phyloP scores from a whole-genome alignment of 2,888 invertebrate species.

The Halocaridina rubra region DNA sequence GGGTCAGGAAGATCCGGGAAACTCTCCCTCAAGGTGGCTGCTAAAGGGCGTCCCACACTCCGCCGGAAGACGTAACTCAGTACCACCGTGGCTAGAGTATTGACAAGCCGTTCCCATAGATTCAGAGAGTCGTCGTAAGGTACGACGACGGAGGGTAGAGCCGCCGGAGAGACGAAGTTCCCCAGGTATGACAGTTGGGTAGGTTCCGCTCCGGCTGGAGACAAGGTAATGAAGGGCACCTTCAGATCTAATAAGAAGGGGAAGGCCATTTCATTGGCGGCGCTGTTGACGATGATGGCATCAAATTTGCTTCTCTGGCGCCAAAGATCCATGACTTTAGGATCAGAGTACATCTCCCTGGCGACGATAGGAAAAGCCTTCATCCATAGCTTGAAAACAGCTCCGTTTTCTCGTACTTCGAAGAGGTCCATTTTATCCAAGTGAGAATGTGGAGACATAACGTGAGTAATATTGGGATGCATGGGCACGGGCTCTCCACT shows the following conservation, averaged over 20 bases:
- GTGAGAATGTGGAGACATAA: constrained; percentile 38
- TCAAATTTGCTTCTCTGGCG: constrained; percentile 29
- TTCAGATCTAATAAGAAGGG: constrained; percentile 46
- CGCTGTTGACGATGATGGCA: constrained; percentile 61
- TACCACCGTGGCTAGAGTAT: constrained; percentile 39
- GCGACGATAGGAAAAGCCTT: constrained; percentile 48
- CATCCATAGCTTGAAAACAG: constrained; percentile 38
- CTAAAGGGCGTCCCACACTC: constrained; percentile 30
- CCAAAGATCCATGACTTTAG: constrained; percentile 48
- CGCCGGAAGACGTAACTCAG: constrained; percentile 50
- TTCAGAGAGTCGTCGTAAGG: constrained; percentile 46
- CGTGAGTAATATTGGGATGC: constrained; percentile 43
- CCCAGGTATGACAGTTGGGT: constrained; percentile 57
- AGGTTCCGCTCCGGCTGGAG: constrained; percentile 49
- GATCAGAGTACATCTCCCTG: constrained; percentile 35
- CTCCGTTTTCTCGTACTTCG: constrained; percentile 20
- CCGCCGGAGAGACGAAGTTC: constrained; percentile 53
- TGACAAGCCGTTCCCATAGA: constrained; percentile 55
- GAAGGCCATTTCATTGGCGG: constrained; percentile 61
- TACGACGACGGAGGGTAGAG: constrained; percentile 49
- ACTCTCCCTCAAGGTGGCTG: constrained; percentile 24
- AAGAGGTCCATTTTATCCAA: constrained; percentile 55
- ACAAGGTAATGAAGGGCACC: constrained; percentile 56
- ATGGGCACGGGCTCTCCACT: constrained; percentile 36
- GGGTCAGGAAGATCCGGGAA: constrained; percentile 58